Percentiles rank a stretch among this genome's conserved stretches.
Conservation (phyloP, 2,797 vertebrate species). For the Myotis daubentonii region DNA sequence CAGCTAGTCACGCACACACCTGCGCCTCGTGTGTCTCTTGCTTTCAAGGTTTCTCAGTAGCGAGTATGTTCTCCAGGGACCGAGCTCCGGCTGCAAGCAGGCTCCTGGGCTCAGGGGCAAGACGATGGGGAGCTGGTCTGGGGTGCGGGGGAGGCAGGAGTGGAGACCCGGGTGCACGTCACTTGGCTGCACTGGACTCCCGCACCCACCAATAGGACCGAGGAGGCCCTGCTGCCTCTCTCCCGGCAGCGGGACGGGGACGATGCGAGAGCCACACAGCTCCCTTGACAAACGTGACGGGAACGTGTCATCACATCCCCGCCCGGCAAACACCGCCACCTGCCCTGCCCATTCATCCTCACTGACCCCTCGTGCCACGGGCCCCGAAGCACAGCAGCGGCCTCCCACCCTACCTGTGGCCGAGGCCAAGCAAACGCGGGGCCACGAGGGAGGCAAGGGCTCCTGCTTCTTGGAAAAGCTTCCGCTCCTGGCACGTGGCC, state of each 20-base stretch:
- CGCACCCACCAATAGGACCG: fast-evolving
- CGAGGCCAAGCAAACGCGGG: background rate
- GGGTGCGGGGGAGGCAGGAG: background rate
- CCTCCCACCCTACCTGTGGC: background rate
- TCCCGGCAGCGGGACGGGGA: background rate
- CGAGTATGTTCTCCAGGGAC: background rate
- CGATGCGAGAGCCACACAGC: fast-evolving
- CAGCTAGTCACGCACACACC: background rate
- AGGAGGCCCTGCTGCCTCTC: fast-evolving
- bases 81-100: background rate
- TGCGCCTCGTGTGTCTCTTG: background rate
- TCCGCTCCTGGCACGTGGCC: slow-evolving; percentile 58
- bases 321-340: background rate
- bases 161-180: background rate
- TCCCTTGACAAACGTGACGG: background rate
- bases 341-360: background rate
- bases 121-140: background rate
- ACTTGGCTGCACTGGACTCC: background rate
- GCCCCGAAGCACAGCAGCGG: background rate
- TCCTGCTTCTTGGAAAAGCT: slow-evolving; percentile 44
- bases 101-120: background rate
- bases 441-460: background rate
- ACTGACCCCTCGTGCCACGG: background rate
- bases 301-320: background rate
- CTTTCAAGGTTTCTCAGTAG: background rate